These are phyloP conservation scores for Hippocampus kuda DNA, from an alignment of 2,797 vertebrate species.

Conservation along the genomic window DNA sequence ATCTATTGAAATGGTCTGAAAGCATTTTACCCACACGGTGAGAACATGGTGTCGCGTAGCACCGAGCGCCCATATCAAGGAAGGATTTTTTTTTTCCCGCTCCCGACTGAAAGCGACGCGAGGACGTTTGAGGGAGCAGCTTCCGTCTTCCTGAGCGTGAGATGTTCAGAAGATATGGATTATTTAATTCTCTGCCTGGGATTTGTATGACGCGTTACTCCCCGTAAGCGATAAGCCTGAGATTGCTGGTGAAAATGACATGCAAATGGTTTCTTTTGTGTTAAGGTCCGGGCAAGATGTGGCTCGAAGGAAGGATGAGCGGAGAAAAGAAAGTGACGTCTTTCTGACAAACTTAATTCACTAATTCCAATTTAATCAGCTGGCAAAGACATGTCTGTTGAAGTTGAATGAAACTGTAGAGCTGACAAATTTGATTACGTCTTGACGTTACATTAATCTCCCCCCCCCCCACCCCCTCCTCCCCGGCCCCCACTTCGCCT, in stretches of 20 bases:
- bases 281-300: conserved; percentile 46
- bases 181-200: conserved; percentile 35
- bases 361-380: conserved; percentile 51
- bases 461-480: too few species aligned
- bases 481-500: not conserved
- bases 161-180: conserved; percentile 42
- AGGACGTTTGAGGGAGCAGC: conserved; percentile 33
- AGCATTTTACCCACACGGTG: conserved; percentile 59
- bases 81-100: conserved; percentile 29
- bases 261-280: conserved; percentile 58
- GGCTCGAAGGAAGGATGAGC: conserved; percentile 39
- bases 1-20: conserved; percentile 67
- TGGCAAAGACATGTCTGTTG: conserved; percentile 20
- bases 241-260: conserved; percentile 57
- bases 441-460: conserved; percentile 20
- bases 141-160: conserved; percentile 28
- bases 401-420: conserved; percentile 28
- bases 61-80: conserved; percentile 40
- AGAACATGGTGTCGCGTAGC: conserved; percentile 60
- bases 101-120: conserved; percentile 16
- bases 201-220: conserved; percentile 38
- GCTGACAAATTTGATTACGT: conserved; percentile 22
- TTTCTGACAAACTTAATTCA: conserved; percentile 44
- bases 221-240: conserved; percentile 39
- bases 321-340: conserved; percentile 42